These are phyloP conservation scores for Oostethus manadensis DNA, from an alignment of 2,113 vertebrate genomes.

Conservation along the genomic window DNA sequence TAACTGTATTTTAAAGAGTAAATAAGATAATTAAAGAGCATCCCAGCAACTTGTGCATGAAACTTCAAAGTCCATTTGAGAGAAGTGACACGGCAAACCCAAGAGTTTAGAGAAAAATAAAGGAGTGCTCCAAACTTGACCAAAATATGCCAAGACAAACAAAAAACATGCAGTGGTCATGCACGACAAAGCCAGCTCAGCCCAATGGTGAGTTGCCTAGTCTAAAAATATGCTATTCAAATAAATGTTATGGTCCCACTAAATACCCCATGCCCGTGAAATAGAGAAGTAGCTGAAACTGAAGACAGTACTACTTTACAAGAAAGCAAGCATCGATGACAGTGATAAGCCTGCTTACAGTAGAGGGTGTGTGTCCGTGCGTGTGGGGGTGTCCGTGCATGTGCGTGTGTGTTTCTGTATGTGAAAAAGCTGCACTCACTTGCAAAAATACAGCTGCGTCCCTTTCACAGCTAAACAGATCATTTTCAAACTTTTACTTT, in stretches of 20 bases:
- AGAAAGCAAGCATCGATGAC: slow-evolving; percentile 32
- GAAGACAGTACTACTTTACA: slow-evolving; percentile 39
- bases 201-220: not conserved
- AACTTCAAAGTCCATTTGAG: not conserved
- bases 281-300: slow-evolving; percentile 51
- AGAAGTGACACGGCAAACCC: not conserved
- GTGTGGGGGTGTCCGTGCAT: not conserved
- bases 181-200: not conserved
- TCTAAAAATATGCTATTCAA: slow-evolving; percentile 21
- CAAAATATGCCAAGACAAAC: not conserved
- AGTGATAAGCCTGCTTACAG: slow-evolving; percentile 45
- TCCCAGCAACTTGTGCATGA: not conserved
- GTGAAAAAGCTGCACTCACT: slow-evolving; percentile 33
- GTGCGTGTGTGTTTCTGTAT: no score
- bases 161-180: not conserved
- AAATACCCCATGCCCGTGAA: slow-evolving; percentile 25
- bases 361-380: not conserved
- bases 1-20: not conserved
- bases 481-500: slow-evolving; percentile 6
- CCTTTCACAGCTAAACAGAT: slow-evolving; percentile 22
- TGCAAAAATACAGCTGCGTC: slow-evolving; percentile 23
- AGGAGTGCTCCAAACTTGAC: not conserved
- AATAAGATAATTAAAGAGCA: not conserved
- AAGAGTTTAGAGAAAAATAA: not conserved
- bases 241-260: slow-evolving; percentile 28